A percentile compares a stretch with the other conserved stretches of the same genome.
Conservation (phyloP, 2,113 vertebrate species). For the Oceanites oceanicus region DNA sequence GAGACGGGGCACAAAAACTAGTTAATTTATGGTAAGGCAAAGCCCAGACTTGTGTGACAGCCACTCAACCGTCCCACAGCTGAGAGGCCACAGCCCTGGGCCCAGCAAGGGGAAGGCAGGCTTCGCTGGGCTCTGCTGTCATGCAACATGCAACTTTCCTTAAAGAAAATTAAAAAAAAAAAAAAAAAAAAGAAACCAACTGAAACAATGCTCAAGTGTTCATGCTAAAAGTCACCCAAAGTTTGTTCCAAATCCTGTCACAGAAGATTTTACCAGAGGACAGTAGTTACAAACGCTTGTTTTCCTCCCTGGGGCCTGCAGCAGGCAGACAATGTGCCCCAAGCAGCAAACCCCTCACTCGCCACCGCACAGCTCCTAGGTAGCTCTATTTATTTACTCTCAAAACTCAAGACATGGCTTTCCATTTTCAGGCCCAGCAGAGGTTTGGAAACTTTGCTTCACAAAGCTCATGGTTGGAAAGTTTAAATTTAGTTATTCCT, state of each 20-base stretch:
- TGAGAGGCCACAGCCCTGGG: not conserved
- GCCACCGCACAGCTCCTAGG: not conserved
- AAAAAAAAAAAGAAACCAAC: not conserved
- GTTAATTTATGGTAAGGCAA: not conserved
- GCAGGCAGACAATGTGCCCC: not conserved
- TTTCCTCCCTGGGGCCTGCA: not conserved
- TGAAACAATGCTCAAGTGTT: not conserved
- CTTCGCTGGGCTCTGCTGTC: accelerated
- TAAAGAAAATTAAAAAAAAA: not conserved
- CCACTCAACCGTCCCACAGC: not conserved
- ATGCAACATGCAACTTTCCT: not conserved
- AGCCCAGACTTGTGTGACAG: not conserved
- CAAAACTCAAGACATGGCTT: conserved; percentile 39
- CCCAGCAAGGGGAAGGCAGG: not conserved
- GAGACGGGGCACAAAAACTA: not conserved
- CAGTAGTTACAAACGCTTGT: not conserved
- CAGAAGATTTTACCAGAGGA: not conserved
- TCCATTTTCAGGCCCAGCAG: conserved; percentile 34
- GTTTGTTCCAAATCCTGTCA: not conserved
- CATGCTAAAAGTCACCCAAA: not conserved
- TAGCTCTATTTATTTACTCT: conserved; percentile 39
- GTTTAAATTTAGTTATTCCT: conserved; percentile 67
- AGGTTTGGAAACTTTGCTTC: conserved; percentile 59
- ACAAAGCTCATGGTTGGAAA: conserved; percentile 44
- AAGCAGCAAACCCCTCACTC: not conserved